Evolutionary conservation across 2,888 invertebrate genomes (phyloP).

Genomic region (Cybosia mesomella): DNA sequence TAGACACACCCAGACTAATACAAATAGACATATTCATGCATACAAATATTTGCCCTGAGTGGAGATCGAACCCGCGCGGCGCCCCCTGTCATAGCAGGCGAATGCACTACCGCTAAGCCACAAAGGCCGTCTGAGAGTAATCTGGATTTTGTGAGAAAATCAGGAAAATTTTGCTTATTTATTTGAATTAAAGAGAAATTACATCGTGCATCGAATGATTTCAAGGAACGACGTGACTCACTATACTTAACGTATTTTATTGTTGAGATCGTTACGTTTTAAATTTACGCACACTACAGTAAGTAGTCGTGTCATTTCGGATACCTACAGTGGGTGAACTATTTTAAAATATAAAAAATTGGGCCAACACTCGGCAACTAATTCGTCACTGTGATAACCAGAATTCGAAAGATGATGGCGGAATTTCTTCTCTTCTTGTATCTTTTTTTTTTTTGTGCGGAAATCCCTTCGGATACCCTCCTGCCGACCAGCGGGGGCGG

Average conservation of each 20-base stretch:
- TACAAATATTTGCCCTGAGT: no score
- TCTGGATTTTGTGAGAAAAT: conserved; percentile 7
- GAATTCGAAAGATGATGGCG: conserved; percentile 26
- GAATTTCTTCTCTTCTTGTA: conserved; percentile 8
- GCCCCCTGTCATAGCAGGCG: no score
- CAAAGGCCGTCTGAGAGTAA: no score
- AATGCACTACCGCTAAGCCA: no score
- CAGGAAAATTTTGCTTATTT: conserved; percentile 42
- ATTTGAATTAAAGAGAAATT: conserved; percentile 39
- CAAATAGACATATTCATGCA: no score
- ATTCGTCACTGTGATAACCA: conserved; percentile 41
- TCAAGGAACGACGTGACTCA: conserved; percentile 51
- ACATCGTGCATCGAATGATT: conserved; percentile 37
- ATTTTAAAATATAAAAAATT: conserved; percentile 50
- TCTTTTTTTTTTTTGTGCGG: no score
- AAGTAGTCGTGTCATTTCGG: conserved; percentile 33
- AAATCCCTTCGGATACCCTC: no score
- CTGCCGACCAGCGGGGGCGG: no score
- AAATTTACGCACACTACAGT: conserved; percentile 47
- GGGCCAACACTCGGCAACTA: conserved; percentile 39
- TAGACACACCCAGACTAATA: no score
- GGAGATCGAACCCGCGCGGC: no score
- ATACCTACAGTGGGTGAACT: conserved; percentile 44
- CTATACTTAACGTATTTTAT: conserved; percentile 44
- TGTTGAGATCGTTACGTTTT: conserved; percentile 49